phyloP scores from a whole-genome alignment of 2,888 invertebrate species.

The Esperia sulphurella region DNA sequence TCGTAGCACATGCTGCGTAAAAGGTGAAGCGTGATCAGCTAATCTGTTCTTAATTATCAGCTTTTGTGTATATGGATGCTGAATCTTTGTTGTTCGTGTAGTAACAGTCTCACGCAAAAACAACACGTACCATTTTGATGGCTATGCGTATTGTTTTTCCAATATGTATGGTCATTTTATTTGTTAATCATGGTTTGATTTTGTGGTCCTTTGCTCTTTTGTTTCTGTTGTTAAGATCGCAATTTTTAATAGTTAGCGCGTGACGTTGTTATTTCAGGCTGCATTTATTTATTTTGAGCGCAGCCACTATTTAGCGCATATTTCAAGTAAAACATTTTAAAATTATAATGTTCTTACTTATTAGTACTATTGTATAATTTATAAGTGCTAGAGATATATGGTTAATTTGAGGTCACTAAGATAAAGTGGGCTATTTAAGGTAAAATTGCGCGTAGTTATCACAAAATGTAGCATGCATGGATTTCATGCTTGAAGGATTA shows the following conservation, averaged over 20 bases:
- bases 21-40: slow-evolving; percentile 25
- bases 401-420: slow-evolving; percentile 30
- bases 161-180: neutral
- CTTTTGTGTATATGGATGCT: slow-evolving; percentile 55
- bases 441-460: slow-evolving; percentile 22
- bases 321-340: neutral
- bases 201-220: neutral
- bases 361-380: neutral
- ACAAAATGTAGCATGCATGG: slow-evolving; percentile 13
- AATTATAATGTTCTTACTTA: neutral
- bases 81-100: slow-evolving; percentile 67
- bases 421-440: slow-evolving; percentile 25
- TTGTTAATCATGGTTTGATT: neutral
- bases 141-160: slow-evolving; percentile 20
- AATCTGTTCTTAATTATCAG: slow-evolving; percentile 36
- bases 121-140: slow-evolving; percentile 39
- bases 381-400: neutral
- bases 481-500: slow-evolving; percentile 13
- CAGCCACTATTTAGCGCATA: neutral
- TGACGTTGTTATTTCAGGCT: slow-evolving; percentile 42
- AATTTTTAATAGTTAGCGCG: neutral
- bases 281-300: slow-evolving; percentile 22
- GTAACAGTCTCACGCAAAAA: slow-evolving; percentile 33
- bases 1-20: slow-evolving; percentile 13
- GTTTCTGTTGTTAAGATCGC: neutral